These are phyloP conservation scores for Ariopsis seemanni DNA, from an alignment of 2,113 vertebrate species.

Conservation along the genomic window DNA sequence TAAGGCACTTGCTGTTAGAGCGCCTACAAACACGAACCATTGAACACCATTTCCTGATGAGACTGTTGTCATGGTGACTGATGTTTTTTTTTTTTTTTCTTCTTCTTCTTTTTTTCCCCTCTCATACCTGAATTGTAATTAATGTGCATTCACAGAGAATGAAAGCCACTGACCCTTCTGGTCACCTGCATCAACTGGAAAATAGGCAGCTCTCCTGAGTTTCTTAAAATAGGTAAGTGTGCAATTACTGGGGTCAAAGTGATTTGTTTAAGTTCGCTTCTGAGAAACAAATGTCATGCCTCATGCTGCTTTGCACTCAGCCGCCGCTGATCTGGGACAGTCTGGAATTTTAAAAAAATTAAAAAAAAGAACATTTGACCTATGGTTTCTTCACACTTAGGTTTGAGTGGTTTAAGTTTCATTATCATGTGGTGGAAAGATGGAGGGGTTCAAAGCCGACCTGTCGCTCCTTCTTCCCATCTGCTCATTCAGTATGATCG, in stretches of 20 bases:
- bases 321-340: not conserved
- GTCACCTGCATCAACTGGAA: conserved; percentile 35
- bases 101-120: not conserved
- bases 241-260: conserved; percentile 32
- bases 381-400: not conserved
- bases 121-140: conserved; percentile 41
- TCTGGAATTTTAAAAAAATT: conserved; percentile 12
- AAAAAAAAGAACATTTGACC: not conserved
- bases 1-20: not conserved
- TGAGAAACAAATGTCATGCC: conserved; percentile 8
- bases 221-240: conserved; percentile 45
- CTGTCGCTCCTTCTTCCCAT: conserved; percentile 21
- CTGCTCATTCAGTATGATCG: conserved; percentile 16
- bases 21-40: conserved; percentile 6
- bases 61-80: conserved; percentile 32
- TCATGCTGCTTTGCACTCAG: not conserved
- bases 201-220: conserved; percentile 5
- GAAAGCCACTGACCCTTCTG: conserved; percentile 32
- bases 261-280: conserved; percentile 13
- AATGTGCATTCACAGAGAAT: conserved; percentile 35
- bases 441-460: conserved; percentile 16
- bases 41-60: not conserved
- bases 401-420: not conserved
- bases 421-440: conserved; percentile 11
- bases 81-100: not conserved